These are phyloP conservation scores for Aricia artaxerxes DNA, from an alignment of 2,888 invertebrate genomes.

Conservation along the genomic window DNA sequence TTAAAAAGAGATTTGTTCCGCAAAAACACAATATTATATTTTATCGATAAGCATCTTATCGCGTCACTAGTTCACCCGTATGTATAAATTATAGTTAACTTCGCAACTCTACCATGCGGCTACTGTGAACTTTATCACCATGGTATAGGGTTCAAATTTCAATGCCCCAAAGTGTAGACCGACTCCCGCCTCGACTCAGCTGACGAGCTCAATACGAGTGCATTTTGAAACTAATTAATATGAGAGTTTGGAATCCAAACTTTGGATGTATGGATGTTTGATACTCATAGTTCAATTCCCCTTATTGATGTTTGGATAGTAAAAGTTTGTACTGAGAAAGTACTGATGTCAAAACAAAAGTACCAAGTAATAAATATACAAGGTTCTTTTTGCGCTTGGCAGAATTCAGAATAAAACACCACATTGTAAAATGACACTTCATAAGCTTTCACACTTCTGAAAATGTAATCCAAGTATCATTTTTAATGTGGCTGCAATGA, in stretches of 20 bases:
- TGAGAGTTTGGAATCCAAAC: neutral
- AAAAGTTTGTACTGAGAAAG: no score
- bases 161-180: neutral
- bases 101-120: conserved; percentile 46
- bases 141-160: conserved; percentile 35
- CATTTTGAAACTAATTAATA: conserved; percentile 2
- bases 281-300: no score
- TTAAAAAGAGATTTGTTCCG: neutral
- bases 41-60: conserved; percentile 9
- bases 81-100: conserved; percentile 58
- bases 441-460: no score
- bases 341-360: no score
- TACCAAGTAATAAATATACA: no score
- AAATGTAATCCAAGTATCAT: no score
- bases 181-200: conserved; percentile 31
- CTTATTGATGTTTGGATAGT: no score
- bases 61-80: conserved; percentile 58
- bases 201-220: conserved; percentile 24
- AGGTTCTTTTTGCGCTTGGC: no score
- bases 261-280: neutral
- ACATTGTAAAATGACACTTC: no score
- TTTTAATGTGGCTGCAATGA: no score
- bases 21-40: neutral
- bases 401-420: no score
- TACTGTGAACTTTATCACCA: conserved; percentile 31